Evolutionary conservation across 1,140 invertebrate species (phyloP).

Genomic region (Trinorchestia longiramus): DNA sequence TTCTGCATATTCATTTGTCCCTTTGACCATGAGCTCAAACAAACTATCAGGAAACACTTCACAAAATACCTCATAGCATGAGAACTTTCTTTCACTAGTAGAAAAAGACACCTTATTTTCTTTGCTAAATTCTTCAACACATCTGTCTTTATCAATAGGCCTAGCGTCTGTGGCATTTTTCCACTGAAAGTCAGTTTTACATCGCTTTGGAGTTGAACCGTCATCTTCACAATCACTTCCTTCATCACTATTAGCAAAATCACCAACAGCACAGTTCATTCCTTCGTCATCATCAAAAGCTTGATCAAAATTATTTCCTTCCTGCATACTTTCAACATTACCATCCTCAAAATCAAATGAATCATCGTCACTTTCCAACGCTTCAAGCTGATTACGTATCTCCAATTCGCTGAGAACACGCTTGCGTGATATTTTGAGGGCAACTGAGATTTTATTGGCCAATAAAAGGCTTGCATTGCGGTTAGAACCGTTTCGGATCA

Average conservation of each 20-base stretch:
- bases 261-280: not conserved
- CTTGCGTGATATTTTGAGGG: too few relatives aligned
- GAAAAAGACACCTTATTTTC: not conserved
- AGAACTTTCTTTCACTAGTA: not conserved
- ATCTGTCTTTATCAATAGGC: not conserved
- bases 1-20: conserved; percentile 33
- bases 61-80: not conserved
- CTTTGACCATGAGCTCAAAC: not conserved
- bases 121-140: not conserved
- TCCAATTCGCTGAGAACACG: too few relatives aligned
- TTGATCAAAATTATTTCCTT: too few relatives aligned
- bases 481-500: too few relatives aligned
- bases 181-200: not conserved
- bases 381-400: too few relatives aligned
- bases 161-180: not conserved
- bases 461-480: too few relatives aligned
- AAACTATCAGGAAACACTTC: not conserved
- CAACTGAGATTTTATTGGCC: too few relatives aligned
- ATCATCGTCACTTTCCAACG: too few relatives aligned
- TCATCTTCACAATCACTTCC: not conserved
- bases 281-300: not conserved
- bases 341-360: too few relatives aligned
- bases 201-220: not conserved
- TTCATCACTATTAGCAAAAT: not conserved
- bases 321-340: too few relatives aligned